phyloP scores from a whole-genome alignment of 2,113 vertebrate species.

The Brachypodius melanocephalos region DNA sequence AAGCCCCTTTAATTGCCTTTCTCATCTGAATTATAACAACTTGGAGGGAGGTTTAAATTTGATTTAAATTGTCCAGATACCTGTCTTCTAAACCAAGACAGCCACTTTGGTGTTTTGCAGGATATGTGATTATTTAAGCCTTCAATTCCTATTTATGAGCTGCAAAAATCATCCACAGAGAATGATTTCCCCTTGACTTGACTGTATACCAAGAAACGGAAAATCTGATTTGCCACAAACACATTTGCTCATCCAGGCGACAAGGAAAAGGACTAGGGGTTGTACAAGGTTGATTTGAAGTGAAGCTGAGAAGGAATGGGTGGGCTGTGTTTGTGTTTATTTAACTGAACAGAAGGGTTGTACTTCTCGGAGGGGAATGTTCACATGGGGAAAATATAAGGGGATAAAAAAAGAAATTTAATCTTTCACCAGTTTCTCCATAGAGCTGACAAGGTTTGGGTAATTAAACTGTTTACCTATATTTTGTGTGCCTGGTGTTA shows the following conservation, averaged over 20 bases:
- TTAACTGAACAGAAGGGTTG: background rate
- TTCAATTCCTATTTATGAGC: background rate
- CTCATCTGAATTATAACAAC: too few relatives aligned
- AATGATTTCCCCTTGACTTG: background rate
- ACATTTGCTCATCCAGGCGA: background rate
- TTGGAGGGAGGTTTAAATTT: too few relatives aligned
- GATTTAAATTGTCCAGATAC: too few relatives aligned
- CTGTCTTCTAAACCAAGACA: too few relatives aligned
- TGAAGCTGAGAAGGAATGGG: background rate
- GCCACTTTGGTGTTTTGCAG: background rate
- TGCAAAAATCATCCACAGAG: background rate
- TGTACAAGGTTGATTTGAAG: background rate
- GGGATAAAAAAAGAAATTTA: background rate
- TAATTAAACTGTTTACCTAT: constrained; percentile 26
- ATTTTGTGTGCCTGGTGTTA: background rate
- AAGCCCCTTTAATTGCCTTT: too few relatives aligned
- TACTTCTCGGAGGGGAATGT: background rate
- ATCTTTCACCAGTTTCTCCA: background rate
- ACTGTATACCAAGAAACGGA: background rate
- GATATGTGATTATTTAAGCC: background rate
- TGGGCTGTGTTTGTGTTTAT: background rate
- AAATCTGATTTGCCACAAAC: background rate
- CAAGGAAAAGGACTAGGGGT: background rate
- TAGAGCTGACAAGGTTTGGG: background rate
- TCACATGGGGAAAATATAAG: background rate